Percentiles rank a stretch among this genome's conserved stretches.
Evolutionary conservation across 2,797 vertebrate species (phyloP).

Genomic region (Pipistrellus pygmaeus): DNA sequence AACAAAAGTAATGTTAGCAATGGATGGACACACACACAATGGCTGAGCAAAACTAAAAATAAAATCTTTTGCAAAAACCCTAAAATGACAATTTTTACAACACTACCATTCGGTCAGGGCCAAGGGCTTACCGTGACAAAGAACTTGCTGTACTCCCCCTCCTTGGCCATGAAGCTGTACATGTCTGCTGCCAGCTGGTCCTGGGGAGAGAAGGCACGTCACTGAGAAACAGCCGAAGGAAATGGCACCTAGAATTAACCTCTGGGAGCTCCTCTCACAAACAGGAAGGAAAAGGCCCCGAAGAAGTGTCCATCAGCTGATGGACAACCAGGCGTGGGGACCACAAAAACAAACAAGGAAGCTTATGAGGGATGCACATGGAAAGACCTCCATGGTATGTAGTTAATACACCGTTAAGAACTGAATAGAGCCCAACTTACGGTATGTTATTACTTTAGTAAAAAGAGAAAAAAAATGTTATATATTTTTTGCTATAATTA

Average conservation of each 20-base stretch:
- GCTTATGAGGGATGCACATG: neutral
- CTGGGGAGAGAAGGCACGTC: slow-evolving; percentile 82
- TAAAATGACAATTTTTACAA: slow-evolving; percentile 24
- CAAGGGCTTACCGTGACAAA: slow-evolving; percentile 94
- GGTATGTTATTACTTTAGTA: neutral
- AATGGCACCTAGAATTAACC: neutral
- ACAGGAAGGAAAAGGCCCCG: neutral
- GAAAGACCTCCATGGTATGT: neutral
- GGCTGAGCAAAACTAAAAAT: slow-evolving; percentile 85
- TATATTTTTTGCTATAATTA: neutral
- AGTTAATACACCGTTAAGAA: neutral
- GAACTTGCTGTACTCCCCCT: slow-evolving; percentile 95
- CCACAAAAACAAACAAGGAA: neutral
- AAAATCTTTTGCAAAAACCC: slow-evolving; percentile 67
- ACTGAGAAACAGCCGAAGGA: neutral
- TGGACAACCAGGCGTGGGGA: neutral
- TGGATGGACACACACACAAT: slow-evolving; percentile 83
- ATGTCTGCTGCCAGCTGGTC: slow-evolving; percentile 99
- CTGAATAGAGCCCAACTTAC: neutral
- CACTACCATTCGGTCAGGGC: neutral
- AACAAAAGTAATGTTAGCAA: slow-evolving; percentile 89
- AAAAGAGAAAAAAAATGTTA: neutral
- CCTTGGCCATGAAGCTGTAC: slow-evolving; percentile 98
- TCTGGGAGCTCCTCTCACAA: neutral
- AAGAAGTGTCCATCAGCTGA: neutral